Evolutionary conservation across 64 coral and sea anemone species (phyloP), one percentile per base, ranked within the genome.

Genomic region (Stylophora pistillata): DNA sequence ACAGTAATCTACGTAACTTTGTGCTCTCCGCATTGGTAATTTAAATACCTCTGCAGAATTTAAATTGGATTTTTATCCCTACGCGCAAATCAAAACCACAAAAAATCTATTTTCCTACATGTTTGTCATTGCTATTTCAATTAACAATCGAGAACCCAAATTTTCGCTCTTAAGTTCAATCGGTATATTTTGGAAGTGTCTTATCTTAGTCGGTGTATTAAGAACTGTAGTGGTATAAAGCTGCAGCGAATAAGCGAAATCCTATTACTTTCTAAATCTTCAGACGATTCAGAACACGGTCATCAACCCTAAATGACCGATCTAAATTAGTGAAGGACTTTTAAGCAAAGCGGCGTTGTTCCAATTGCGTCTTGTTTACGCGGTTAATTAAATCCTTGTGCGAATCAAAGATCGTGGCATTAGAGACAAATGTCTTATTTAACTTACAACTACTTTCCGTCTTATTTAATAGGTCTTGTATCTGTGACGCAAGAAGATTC

Each of bases 1-100:
- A 84, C 34, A 20, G 69, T 53, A 70, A 84, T 84, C 80, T 63
- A 47, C 14, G 15, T 7, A 69, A 84, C 37, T 47, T 47, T 47
- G n/a, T 27, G 61, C 37, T 53, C 32, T 15, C 60, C 69, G 15
- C 80, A 53, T n/a, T 53, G 80, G 80, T 65, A 25, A 62, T 69
- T 84, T 53, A 65, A 84, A 84, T 84, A 84, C 31, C 26, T 20
- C 31, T 84, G 80, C 52, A 20, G 23, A 68, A 21, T 68, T 68
- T 68, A 68, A 21, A 68, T 21, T 28, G n/a, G 23, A 68, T 28
- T 68, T 68, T 68, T 68, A 25, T n/a, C 10, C n/a, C 26, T 68
- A 68, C 20, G 64, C 23, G 26, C 26, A 68, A 68, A 25, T 10
- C 64, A 68, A 12, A 25, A 68, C 20, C 64, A 21, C 10, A 25